Base-by-base conservation (phyloP, 2,797 vertebrate genomes). In the Serranus cabrilla region DNA sequence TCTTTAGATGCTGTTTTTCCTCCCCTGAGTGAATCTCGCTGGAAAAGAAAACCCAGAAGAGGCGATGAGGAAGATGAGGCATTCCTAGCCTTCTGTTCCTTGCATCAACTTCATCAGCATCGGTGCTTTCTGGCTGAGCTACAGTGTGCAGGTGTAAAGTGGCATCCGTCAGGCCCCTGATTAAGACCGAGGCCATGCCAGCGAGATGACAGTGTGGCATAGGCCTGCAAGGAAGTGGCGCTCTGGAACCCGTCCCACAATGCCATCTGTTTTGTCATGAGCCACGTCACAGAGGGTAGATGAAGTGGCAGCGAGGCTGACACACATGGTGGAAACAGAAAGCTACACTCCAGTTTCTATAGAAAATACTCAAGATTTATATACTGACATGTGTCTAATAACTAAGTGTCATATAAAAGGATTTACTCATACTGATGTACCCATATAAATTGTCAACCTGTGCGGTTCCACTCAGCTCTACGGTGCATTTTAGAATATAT, bases 221-320 rank as follows among this genome's bases (percentile, higher is more conserved):
- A 67, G 74, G 68, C 56, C 59, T 31, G 3, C 71, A 59, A 62
- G 54, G 76, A 84, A 77, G 60, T 45, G 59, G 12, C 54, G 5
- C 79, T 79, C 75, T 87, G 86, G 80, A 92, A 77, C 45, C 43
- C 18, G 5, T 90, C 78, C 88, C 79, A 67, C 70, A 71, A 51
- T 70, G 76, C 93, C 93, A 93, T 94, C 92, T 94, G 94, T 85
- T 93, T 71, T 83, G 75, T 83, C 71, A 62, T 55, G 82, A 82
- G 81, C 76, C 73, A 20, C 31, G 25, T 78, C 77, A 65, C 2
- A 0, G 21, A 46, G 64, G 45, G 21, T 60, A 62, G 72, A 71
- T 1, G 2, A 56, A 66, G 50, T 23, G 10, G 40, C 69, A 75
- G 63, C 1, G 2, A 71, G 71, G 52, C 25, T 74, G 63, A 67